Percentiles rank a stretch among this genome's conserved stretches.
phyloP scores from a whole-genome alignment of 2,888 invertebrate genomes.

The Cephalotes varians region DNA sequence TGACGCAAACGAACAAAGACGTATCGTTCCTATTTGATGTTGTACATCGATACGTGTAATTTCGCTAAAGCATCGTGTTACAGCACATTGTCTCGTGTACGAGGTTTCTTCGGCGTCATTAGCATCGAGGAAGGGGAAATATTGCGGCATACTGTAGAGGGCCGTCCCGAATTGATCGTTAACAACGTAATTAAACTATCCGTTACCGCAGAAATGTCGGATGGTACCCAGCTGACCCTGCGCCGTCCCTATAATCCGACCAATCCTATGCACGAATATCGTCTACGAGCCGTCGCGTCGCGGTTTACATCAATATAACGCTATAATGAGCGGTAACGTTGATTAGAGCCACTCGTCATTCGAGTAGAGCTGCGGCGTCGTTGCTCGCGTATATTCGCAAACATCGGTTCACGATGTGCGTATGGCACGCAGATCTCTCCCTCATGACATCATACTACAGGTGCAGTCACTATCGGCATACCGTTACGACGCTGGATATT shows the following conservation, averaged over 20 bases:
- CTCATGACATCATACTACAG: conserved; percentile 36
- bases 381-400: conserved; percentile 64
- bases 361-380: conserved; percentile 66
- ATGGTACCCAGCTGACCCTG: conserved; percentile 41
- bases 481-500: conserved; percentile 55
- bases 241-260: conserved; percentile 58
- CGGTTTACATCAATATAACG: conserved; percentile 51
- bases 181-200: conserved; percentile 80
- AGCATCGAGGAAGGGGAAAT: conserved; percentile 59
- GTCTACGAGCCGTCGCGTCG: conserved; percentile 54
- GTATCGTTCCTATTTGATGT: not conserved
- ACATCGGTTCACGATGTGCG: conserved; percentile 8
- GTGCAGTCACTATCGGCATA: conserved; percentile 55
- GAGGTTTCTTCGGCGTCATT: conserved; percentile 55
- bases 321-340: conserved; percentile 70
- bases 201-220: conserved; percentile 70
- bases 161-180: conserved; percentile 70
- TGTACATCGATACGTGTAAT: not conserved
- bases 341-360: conserved; percentile 80
- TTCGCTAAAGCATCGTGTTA: not conserved
- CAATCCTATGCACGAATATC: conserved; percentile 46
- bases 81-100: conserved; percentile 18
- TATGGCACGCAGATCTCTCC: conserved; percentile 35
- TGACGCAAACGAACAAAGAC: not conserved
- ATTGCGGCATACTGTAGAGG: conserved; percentile 55